phyloP scores from a whole-genome alignment of 2,797 vertebrate genomes.

The Sebastiscus tertius region DNA sequence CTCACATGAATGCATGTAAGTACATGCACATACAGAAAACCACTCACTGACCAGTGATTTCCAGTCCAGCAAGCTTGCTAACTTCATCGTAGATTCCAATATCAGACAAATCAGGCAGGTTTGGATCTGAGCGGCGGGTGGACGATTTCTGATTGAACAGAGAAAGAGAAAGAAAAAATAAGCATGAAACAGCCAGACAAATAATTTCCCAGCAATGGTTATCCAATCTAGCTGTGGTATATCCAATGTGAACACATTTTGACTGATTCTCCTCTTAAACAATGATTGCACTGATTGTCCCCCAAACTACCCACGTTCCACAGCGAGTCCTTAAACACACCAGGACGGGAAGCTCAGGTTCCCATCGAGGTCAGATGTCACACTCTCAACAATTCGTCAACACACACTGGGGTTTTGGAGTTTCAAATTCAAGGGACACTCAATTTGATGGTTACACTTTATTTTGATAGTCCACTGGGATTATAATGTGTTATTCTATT shows the following conservation, averaged over 20 bases:
- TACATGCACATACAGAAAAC: background rate
- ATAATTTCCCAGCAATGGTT: background rate
- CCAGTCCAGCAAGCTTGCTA: slow-evolving; percentile 81
- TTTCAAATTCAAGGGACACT: no score
- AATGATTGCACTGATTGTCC: background rate
- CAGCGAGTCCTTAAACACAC: slow-evolving; percentile 45
- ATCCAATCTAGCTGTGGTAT: background rate
- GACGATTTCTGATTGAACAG: slow-evolving; percentile 83
- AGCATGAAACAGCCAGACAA: slow-evolving; percentile 3
- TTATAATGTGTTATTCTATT: background rate
- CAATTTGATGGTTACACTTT: no score
- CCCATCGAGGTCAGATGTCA: slow-evolving; percentile 11
- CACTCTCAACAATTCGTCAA: background rate
- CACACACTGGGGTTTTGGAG: no score
- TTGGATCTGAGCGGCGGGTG: slow-evolving; percentile 86
- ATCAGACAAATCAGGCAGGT: slow-evolving; percentile 68
- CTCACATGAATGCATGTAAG: background rate
- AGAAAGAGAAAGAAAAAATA: slow-evolving; percentile 11
- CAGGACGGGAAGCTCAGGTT: slow-evolving; percentile 34
- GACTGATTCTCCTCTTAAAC: background rate
- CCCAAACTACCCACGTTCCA: background rate
- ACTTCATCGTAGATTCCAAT: slow-evolving; percentile 93
- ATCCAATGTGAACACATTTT: background rate
- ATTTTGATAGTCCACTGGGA: no score
- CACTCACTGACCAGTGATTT: slow-evolving; percentile 71